Evolutionary conservation across 2,797 vertebrate genomes (phyloP).

Genomic region (Phylloscopus collybita): DNA sequence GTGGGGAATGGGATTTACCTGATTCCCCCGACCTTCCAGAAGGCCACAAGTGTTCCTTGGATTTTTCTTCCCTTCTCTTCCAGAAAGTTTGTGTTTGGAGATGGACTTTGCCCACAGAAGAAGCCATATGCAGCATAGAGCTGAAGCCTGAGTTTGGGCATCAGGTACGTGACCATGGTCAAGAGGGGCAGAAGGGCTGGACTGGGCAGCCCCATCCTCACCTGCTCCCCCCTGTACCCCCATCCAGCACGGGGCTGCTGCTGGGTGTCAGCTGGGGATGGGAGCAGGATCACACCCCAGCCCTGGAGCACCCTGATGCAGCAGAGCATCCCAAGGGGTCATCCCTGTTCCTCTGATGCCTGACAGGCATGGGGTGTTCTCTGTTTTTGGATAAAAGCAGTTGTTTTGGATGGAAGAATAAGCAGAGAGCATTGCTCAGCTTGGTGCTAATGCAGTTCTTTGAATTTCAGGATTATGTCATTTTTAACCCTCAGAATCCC

Average conservation of each 20-base stretch:
- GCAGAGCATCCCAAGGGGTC: neutral
- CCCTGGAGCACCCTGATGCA: neutral
- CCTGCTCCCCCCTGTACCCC: neutral
- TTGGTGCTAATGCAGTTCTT: accelerated
- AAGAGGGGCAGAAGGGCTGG: neutral
- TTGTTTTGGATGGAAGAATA: neutral
- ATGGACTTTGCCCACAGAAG: slow-evolving; percentile 84
- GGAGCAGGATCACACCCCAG: neutral
- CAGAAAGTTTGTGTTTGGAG: slow-evolving; percentile 90
- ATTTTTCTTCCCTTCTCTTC: neutral
- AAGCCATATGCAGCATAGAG: slow-evolving; percentile 76
- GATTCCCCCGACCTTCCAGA: neutral
- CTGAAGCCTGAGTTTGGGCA: slow-evolving; percentile 78
- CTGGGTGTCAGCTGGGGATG: neutral
- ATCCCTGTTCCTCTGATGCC: neutral
- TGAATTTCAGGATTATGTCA: slow-evolving; percentile 81
- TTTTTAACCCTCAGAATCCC: slow-evolving; percentile 84
- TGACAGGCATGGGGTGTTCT: neutral
- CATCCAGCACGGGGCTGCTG: neutral
- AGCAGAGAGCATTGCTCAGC: neutral
- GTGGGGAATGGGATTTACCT: neutral
- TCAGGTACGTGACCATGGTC: slow-evolving; percentile 78
- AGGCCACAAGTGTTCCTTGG: neutral
- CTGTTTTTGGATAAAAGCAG: neutral
- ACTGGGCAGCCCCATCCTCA: neutral